Conservation (phyloP, 1,140 invertebrate species). For the Hyles euphorbiae region DNA sequence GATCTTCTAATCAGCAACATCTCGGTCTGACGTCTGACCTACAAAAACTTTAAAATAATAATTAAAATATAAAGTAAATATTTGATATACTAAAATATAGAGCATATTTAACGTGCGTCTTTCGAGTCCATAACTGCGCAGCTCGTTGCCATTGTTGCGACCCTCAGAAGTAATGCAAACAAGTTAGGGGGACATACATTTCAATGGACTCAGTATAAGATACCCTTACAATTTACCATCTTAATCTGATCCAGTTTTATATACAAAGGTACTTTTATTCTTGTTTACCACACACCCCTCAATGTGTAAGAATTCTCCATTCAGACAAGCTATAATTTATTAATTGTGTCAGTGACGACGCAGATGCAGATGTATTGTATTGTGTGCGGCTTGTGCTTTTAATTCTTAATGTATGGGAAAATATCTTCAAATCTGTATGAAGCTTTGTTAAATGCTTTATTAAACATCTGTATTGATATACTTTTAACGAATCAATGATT, state of each 20-base stretch:
- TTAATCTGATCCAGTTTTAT: constrained; percentile 51
- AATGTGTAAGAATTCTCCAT: constrained; percentile 17
- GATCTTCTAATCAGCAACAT: too few species aligned
- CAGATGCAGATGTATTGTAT: constrained; percentile 25
- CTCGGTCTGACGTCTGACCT: too few species aligned
- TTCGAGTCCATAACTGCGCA: too few species aligned
- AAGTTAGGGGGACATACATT: constrained; percentile 10
- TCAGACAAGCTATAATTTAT: constrained; percentile 31
- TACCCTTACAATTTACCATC: constrained; percentile 32
- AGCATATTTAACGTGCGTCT: too few species aligned
- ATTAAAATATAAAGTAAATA: too few species aligned
- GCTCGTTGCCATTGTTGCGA: constrained; percentile 3
- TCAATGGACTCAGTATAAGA: constrained; percentile 25
- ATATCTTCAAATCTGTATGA: too few species aligned
- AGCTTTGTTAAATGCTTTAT: too few species aligned
- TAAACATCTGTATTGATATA: neutral
- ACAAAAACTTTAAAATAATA: too few species aligned
- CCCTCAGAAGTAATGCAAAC: constrained; percentile 4
- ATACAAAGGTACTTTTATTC: constrained; percentile 36
- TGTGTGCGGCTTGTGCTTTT: neutral
- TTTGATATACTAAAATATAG: too few species aligned
- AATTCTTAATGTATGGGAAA: neutral
- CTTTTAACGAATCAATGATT: too few species aligned
- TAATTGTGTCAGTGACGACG: constrained; percentile 28
- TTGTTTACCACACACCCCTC: constrained; percentile 54